Evolutionary conservation across 2,888 invertebrate genomes (phyloP).

Genomic region (Coelopa pilipes): DNA sequence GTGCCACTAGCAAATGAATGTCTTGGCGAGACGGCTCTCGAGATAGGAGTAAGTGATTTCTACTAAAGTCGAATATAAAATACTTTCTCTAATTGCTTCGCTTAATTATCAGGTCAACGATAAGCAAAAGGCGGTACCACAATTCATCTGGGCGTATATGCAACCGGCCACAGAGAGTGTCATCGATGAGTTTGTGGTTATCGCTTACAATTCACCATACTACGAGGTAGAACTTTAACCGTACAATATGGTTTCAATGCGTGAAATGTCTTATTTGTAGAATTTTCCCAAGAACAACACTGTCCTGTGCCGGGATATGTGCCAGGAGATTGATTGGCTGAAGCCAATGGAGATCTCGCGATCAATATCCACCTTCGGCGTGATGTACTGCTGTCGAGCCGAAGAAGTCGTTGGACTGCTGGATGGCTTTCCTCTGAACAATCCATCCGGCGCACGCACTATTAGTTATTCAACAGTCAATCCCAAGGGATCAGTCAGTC

Average conservation of each 20-base stretch:
- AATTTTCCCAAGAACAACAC: slow-evolving; percentile 6
- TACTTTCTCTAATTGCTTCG: too few species aligned
- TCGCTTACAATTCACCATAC: slow-evolving; percentile 23
- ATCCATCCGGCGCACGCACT: neutral
- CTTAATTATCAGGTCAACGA: neutral
- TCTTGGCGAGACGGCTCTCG: neutral
- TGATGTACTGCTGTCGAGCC: neutral
- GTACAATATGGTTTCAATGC: too few species aligned
- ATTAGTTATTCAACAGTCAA: too few species aligned
- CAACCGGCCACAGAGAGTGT: neutral
- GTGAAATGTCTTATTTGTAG: too few species aligned
- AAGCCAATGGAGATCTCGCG: slow-evolving; percentile 14
- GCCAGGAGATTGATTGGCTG: slow-evolving; percentile 30
- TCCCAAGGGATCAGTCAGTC: too few species aligned
- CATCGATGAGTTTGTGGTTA: slow-evolving; percentile 9
- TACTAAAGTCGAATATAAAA: too few species aligned
- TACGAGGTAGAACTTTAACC: neutral
- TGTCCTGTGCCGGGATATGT: slow-evolving; percentile 29
- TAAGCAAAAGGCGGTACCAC: neutral
- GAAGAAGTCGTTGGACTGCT: slow-evolving; percentile 16
- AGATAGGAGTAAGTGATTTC: slow-evolving; percentile 27
- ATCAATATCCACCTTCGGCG: neutral
- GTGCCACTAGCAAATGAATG: slow-evolving; percentile 7
- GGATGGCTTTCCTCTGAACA: slow-evolving; percentile 14
- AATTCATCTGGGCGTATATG: slow-evolving; percentile 19